Evolutionary conservation across 2,797 vertebrate genomes (phyloP), one percentile per base, ranked within the genome.

Genomic region (Vultur gryphus): DNA sequence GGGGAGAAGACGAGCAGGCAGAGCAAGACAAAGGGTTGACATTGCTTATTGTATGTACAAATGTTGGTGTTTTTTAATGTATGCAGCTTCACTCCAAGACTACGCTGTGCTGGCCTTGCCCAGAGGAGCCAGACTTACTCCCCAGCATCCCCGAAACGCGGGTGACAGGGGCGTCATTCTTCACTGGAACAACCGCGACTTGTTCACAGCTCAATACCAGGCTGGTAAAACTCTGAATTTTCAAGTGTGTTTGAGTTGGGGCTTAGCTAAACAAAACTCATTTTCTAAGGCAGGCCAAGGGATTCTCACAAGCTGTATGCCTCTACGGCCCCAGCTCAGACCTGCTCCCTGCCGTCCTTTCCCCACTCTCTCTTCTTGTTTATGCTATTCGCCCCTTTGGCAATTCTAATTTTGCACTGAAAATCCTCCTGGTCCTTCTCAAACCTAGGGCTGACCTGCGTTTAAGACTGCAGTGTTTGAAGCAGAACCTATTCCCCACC

Each of bases 251-350:
- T 96, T 90, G 95, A 95, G 81, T 67, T 95, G 94, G 84, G 92
- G 96, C 95, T 97, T 96, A 93, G 93, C 95, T 96, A 96, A 97
- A 97, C 93, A 97, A 95, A 95, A 89, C 83, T 94, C 33, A 2
- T 79, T 95, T 96, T 95, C 90, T 71, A 79, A 92, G 79, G 64
- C 88, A 64, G 48, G 84, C 73, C 5, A 25, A 83, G 71, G 78
- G 91, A 86, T 92, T 91, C 92, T 82, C 87, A 41, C 49, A 73
- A 78, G 84, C 86, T 1, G 0, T 15, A 18, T 0, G 2, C 26
- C 54, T 66, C 80, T 43, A 33, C 2, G 1, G 66, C 70, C 18
- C 10, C 61, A 43, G 59, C 43, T 52, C 83, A 3, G 39, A 51
- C 43, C 57, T 13, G n/a, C 43, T 93, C 90, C 84, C 78, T 2